phyloP scores from a whole-genome alignment of 2,888 invertebrate genomes.

The Petrophora chlorosata region DNA sequence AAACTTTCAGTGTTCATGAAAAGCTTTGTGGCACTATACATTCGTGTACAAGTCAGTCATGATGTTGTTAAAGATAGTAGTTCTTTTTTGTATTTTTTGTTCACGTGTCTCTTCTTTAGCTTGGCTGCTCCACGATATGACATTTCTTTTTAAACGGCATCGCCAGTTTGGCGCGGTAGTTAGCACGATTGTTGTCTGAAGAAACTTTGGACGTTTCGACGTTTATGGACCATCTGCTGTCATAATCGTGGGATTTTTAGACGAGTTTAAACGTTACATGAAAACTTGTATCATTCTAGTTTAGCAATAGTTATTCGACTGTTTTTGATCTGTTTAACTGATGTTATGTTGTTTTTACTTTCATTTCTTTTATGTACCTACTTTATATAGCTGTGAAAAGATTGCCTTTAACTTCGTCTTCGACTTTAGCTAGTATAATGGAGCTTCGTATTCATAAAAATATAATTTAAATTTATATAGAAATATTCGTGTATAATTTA shows the following conservation, averaged over 20 bases:
- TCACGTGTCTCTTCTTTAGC: not conserved
- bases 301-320: not conserved
- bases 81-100: not conserved
- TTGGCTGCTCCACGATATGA: constrained; percentile 32
- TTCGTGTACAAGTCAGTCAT: too few species aligned
- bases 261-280: constrained; percentile 35
- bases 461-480: too few species aligned
- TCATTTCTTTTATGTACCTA: too few species aligned
- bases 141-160: constrained; percentile 55
- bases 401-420: too few species aligned
- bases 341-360: too few species aligned
- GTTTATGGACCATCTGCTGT: constrained; percentile 67
- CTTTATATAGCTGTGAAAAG: too few species aligned
- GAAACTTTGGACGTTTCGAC: constrained; percentile 66
- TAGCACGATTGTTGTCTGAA: constrained; percentile 55
- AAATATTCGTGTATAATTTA: too few species aligned
- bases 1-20: too few species aligned
- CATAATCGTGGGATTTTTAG: constrained; percentile 49
- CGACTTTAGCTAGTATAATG: too few species aligned
- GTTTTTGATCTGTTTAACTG: not conserved
- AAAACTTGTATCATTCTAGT: not conserved
- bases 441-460: too few species aligned
- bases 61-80: too few species aligned
- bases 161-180: constrained; percentile 34
- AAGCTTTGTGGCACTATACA: too few species aligned